Evolutionary conservation across 2,113 vertebrate species (phyloP).

Genomic region (Paratilapia polleni): DNA sequence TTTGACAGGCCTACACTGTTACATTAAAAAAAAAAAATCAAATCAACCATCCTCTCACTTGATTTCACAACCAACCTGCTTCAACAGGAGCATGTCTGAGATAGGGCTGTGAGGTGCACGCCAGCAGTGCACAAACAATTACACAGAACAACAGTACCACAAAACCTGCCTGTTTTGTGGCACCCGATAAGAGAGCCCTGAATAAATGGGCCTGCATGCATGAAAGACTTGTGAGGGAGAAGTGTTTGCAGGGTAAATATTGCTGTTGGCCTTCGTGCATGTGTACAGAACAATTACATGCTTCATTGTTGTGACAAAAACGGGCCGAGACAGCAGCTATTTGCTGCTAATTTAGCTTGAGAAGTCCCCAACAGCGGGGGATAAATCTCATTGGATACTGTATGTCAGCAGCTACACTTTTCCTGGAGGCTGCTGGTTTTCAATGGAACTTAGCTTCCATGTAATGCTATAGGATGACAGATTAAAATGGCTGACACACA

Average conservation of each 20-base stretch:
- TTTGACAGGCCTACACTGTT: conserved; percentile 3
- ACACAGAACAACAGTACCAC: conserved; percentile 28
- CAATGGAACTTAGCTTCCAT: neutral
- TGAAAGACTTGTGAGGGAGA: conserved; percentile 47
- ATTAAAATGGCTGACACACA: neutral
- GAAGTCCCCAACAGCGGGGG: conserved; percentile 22
- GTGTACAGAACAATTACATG: conserved; percentile 65
- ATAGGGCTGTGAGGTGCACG: conserved; percentile 20
- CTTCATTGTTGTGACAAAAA: conserved; percentile 60
- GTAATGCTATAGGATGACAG: neutral
- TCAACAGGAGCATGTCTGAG: conserved; percentile 41
- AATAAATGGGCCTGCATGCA: conserved; percentile 59
- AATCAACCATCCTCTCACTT: neutral
- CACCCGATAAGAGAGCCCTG: conserved; percentile 48
- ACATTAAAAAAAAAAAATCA: neutral
- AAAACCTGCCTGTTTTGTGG: conserved; percentile 49
- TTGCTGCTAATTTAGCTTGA: conserved; percentile 52
- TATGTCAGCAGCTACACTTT: conserved; percentile 19
- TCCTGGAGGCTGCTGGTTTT: neutral
- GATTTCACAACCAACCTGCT: conserved; percentile 34
- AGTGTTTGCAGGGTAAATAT: conserved; percentile 55
- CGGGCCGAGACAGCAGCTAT: conserved; percentile 23
- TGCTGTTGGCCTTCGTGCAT: conserved; percentile 38
- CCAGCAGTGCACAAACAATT: conserved; percentile 52
- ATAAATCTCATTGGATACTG: conserved; percentile 31